These are phyloP conservation scores for Volucella bombylans DNA, from an alignment of 2,888 invertebrate species.

Conservation along the genomic window DNA sequence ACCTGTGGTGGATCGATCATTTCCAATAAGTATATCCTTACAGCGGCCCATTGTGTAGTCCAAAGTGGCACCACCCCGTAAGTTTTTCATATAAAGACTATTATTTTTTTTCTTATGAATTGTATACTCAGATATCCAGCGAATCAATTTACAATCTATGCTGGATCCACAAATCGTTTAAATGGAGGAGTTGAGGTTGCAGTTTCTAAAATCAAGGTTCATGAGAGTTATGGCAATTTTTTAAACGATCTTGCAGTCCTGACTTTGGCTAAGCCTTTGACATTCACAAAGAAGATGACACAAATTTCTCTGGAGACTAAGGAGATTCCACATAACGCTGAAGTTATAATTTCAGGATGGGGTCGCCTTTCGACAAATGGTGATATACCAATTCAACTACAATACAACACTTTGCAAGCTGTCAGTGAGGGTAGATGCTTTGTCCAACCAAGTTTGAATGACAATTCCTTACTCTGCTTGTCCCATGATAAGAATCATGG, in stretches of 20 bases:
- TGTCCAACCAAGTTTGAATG: constrained; percentile 67
- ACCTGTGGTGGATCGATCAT: constrained; percentile 80
- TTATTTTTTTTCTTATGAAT: too few relatives aligned
- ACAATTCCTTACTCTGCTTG: constrained; percentile 78
- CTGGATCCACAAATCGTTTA: constrained; percentile 76
- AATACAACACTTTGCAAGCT: constrained; percentile 76
- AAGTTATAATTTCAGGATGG: constrained; percentile 79
- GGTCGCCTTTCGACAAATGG: constrained; percentile 77
- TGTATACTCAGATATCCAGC: constrained; percentile 71
- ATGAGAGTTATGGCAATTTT: constrained; percentile 76
- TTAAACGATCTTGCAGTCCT: constrained; percentile 79
- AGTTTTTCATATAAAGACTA: constrained; percentile 1
- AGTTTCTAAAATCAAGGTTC: constrained; percentile 75
- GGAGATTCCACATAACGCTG: constrained; percentile 75
- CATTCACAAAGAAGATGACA: constrained; percentile 74
- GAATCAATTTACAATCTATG: constrained; percentile 75
- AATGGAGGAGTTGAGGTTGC: constrained; percentile 74
- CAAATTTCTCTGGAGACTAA: constrained; percentile 76
- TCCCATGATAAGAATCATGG: constrained; percentile 73
- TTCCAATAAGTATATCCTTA: constrained; percentile 76
- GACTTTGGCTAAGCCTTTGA: constrained; percentile 74
- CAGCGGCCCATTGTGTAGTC: constrained; percentile 80
- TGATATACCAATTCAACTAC: constrained; percentile 75
- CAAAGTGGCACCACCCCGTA: constrained; percentile 70
- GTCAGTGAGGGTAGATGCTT: constrained; percentile 76